A percentile compares a stretch with the other conserved stretches of the same genome.
Conservation (phyloP, 2,113 vertebrate species). For the Chunga burmeisteri region DNA sequence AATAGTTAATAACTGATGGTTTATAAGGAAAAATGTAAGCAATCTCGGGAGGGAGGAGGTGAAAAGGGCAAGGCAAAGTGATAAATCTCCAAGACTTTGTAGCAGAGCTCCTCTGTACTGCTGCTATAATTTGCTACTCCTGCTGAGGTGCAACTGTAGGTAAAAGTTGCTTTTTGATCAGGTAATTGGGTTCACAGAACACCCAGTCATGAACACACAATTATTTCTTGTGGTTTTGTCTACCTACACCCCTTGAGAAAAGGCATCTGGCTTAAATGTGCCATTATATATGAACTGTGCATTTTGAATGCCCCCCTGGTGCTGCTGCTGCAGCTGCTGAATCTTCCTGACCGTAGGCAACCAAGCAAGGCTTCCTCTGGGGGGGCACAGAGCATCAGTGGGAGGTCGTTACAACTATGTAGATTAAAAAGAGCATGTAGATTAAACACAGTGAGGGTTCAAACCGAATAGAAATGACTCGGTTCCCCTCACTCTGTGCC, state of each 20-base stretch:
- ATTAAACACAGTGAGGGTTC: background rate
- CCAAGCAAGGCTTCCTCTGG: background rate
- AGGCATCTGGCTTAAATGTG: background rate
- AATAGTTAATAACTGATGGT: background rate
- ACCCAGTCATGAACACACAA: background rate
- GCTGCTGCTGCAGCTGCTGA: background rate
- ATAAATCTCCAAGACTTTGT: background rate
- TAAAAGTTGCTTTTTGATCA: conserved; percentile 11
- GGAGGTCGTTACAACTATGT: background rate
- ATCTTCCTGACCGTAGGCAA: background rate
- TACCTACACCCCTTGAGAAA: background rate
- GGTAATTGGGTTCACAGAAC: conserved; percentile 12
- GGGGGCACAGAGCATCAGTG: background rate
- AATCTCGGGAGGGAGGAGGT: background rate
- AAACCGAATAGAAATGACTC: background rate
- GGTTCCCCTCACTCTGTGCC: background rate
- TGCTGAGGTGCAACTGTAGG: background rate
- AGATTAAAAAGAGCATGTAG: background rate
- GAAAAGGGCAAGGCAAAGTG: background rate
- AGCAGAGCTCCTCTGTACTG: background rate
- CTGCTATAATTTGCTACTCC: background rate
- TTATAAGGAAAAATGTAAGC: background rate
- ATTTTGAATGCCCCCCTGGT: background rate
- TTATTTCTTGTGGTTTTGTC: conserved; percentile 25
- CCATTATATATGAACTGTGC: background rate